Base-by-base conservation (phyloP, 1,140 invertebrate genomes). In the Drosophila nasuta region DNA sequence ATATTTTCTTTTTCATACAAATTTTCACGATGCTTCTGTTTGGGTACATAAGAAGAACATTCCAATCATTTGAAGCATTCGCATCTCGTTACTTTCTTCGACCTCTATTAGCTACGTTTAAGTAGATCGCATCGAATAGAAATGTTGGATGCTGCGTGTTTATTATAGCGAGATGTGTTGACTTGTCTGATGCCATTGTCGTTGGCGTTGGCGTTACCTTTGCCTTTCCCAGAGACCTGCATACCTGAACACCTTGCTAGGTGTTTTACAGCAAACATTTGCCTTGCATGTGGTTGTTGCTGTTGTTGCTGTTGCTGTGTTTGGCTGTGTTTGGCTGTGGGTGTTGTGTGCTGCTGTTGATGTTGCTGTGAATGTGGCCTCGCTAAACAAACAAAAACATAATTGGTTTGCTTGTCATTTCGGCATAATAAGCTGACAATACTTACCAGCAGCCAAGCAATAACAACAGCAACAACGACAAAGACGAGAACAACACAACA, bases 391-490 rank as follows among this genome's bases (percentile, higher is more conserved):
- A 87, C 82, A 88, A 77, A 87, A 88, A 80, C 83, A 87, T 88
- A 87, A 87, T 87, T 87, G 87, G 82, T 88, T 87, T 88, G 82
- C 82, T 77, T 82, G 83, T 75, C 82, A 87, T 88, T 87, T 88
- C 74, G 70, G 72, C 62, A 80, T 77, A 82, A 87, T 82, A 73
- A 66, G 82, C 82, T 87, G 79, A 86, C 82, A 87, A 87, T 79
- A 69, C 72, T 65, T 60, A 64, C 64, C 38, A 35, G 28, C 30
- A 48, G 59, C 41, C 49, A 43, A 35, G 33, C 64, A 67, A 67
- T 30, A 83, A 73, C 51, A 66, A 70, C 52, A 54, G 5, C 28
- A 57, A 25, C 30, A 33, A 8, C 33, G 2, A 33, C 33, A 33
- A 33, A 2, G 7, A 33, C 1, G 33, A 7, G 5, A 33, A 33